Evolutionary conservation across 2,888 invertebrate species (phyloP), one percentile per base, ranked within the genome.

Genomic region (Eupithecia dodoneata): DNA sequence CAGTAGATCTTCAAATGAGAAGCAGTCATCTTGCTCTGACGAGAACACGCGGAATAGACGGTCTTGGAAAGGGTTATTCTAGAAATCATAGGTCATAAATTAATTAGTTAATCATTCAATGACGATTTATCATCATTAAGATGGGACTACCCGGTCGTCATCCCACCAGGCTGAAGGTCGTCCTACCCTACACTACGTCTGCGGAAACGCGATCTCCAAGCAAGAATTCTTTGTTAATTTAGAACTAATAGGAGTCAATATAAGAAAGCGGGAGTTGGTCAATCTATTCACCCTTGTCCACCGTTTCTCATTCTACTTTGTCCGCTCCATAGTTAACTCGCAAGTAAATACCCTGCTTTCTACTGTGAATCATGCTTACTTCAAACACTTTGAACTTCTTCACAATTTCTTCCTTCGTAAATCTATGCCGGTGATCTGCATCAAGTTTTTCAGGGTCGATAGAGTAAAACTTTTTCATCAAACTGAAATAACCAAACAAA

Each of bases 1-100:
- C 67, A 98, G 89, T 82, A 97, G 93, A 86, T 98, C 98, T 87
- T 98, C 97, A 87, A 98, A 98, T 0, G 97, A 97, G 87, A 98
- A 96, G 83, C 96, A 95, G 55, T 96, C 96, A 82, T 97, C 97
- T 3, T 96, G 93, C 82, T 96, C 90, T 0, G 97, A 97, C 0
- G 97, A 97, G 88, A 98, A 98, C 47, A 97, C 97, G 73, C 95
- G 92, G 85, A 97, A 96, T 73, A 98, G 96, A 15, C 97, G 95
- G 79, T 97, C 96, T 85, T 95, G 94, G 87, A 97, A 98, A 6
- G 98, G 97, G 90, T 97, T 98, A 86, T 95, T 96, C 97, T 82
- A 78, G n/a, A 76, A 75, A 15, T 42, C 13, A 59, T 9, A 66
- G 42, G 7, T 42, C 42, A 12, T 10, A 30, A 30, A 30, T 30